Conservation (phyloP, 2,888 invertebrate species). For the Gastracanthus pulcherrimus region DNA sequence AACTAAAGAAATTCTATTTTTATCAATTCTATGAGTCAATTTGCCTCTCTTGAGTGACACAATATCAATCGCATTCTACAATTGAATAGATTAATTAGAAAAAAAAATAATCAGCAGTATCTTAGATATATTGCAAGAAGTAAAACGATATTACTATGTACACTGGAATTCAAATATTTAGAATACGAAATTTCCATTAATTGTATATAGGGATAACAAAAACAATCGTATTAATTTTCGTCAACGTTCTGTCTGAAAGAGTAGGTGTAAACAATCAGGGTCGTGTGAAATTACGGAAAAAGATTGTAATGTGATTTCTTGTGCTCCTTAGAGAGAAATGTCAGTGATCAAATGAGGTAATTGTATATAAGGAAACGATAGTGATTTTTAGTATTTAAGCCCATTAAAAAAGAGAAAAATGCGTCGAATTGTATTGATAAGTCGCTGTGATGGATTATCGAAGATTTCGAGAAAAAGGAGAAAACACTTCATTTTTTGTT, state of each 20-base stretch:
- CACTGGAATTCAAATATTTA: constrained; percentile 38
- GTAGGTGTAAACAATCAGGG: constrained; percentile 24
- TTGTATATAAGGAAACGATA: constrained; percentile 55
- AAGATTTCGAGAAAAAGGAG: constrained; percentile 17
- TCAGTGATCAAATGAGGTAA: constrained; percentile 46
- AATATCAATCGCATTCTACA: constrained; percentile 51
- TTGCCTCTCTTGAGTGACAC: constrained; percentile 37
- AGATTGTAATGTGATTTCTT: constrained; percentile 37
- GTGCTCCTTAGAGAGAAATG: constrained; percentile 39
- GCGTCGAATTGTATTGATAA: constrained; percentile 31
- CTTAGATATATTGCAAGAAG: constrained; percentile 4
- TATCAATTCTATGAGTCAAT: constrained; percentile 56
- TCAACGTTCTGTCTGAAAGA: constrained; percentile 27
- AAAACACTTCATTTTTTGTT: constrained; percentile 23
- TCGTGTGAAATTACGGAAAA: constrained; percentile 12
- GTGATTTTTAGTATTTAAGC: constrained; percentile 54
- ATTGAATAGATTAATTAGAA: constrained; percentile 22
- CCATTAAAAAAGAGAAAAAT: constrained; percentile 21
- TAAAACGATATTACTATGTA: constrained; percentile 16
- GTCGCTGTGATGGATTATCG: constrained; percentile 47
- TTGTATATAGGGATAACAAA: constrained; percentile 43
- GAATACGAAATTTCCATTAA: constrained; percentile 22
- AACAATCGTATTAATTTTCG: constrained; percentile 21
- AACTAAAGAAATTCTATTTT: constrained; percentile 58
- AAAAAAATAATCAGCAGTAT: constrained; percentile 22